Conservation (phyloP, 2,113 vertebrate genomes). For the Gobius niger region DNA sequence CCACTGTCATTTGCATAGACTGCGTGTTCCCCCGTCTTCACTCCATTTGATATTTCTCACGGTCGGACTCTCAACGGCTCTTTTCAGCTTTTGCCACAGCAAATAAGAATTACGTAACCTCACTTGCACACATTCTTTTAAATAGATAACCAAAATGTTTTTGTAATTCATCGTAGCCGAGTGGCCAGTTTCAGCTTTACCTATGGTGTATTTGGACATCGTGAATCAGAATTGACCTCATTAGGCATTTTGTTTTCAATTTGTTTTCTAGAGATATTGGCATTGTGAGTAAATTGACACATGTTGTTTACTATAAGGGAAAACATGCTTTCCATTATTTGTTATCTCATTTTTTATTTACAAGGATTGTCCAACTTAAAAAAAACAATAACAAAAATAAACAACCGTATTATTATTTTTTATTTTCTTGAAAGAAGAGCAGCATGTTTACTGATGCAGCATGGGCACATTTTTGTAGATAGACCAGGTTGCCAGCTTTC, state of each 20-base stretch:
- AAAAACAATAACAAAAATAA: too few relatives aligned
- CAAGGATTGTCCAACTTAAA: background rate
- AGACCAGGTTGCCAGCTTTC: background rate
- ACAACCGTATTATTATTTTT: too few relatives aligned
- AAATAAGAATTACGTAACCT: background rate
- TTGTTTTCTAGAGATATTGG: too few relatives aligned
- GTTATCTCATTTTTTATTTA: too few relatives aligned
- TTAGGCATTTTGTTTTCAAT: too few relatives aligned
- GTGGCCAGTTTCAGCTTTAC: background rate
- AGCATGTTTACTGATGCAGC: background rate
- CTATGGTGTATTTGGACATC: too few relatives aligned
- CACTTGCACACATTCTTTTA: background rate
- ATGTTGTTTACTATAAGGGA: background rate
- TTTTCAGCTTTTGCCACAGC: background rate
- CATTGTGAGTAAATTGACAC: background rate
- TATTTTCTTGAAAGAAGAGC: background rate
- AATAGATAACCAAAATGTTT: too few relatives aligned
- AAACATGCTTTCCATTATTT: background rate
- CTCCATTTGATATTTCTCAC: background rate
- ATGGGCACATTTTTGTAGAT: background rate
- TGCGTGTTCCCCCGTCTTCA: background rate
- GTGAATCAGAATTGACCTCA: too few relatives aligned
- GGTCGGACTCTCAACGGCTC: slow-evolving; percentile 14
- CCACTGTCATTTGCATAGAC: background rate
- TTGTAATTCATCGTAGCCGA: too few relatives aligned